phyloP scores from a whole-genome alignment of 2,888 invertebrate species.

The Mycogona germanica region DNA sequence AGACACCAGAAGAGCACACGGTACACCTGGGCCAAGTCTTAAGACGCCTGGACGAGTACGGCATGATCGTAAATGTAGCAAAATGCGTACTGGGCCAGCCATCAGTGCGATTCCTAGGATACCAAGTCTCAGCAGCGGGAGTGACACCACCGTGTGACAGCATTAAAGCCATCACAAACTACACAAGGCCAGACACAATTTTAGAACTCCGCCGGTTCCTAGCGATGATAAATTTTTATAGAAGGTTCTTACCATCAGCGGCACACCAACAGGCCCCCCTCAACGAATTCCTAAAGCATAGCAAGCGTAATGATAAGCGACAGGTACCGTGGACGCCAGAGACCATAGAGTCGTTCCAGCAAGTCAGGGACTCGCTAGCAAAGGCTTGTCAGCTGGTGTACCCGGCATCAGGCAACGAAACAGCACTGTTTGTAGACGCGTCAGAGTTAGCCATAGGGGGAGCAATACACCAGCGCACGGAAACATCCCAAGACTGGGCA shows the following conservation, averaged over 20 bases:
- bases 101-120: conserved; percentile 3
- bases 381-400: no score
- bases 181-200: background rate
- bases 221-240: background rate
- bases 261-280: background rate
- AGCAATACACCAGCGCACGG: no score
- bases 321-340: no score
- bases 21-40: conserved; percentile 24
- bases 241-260: background rate
- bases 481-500: background rate
- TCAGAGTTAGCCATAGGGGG: no score
- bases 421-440: no score
- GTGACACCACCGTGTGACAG: background rate
- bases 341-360: no score
- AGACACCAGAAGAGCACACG: conserved; percentile 28
- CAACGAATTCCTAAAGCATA: no score
- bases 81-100: conserved; percentile 10
- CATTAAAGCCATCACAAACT: background rate
- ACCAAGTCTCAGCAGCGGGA: background rate
- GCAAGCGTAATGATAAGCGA: no score
- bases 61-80: conserved; percentile 11
- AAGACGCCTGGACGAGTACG: background rate
- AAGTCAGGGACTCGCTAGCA: no score
- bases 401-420: no score
- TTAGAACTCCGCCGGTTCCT: background rate